These are phyloP conservation scores for Semaprochilodus insignis DNA, from an alignment of 2,797 vertebrate genomes.

Conservation along the genomic window DNA sequence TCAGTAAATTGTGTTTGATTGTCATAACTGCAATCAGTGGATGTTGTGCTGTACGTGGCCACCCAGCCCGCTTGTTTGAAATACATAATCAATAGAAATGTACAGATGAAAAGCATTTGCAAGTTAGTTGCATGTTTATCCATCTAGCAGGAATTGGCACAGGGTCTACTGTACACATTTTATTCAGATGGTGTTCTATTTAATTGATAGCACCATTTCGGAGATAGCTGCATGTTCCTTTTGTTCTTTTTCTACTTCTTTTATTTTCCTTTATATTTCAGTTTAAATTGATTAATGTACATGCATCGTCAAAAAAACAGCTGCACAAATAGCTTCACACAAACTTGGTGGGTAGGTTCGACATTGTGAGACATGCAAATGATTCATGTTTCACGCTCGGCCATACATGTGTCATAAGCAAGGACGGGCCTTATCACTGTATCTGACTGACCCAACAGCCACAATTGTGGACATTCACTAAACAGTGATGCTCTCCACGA, in stretches of 20 bases:
- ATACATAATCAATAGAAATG: slow-evolving; percentile 67
- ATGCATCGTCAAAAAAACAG: too few species aligned
- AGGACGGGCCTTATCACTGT: too few species aligned
- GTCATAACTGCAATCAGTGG: slow-evolving; percentile 73
- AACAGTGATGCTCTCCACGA: too few species aligned
- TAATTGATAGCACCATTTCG: slow-evolving; percentile 7
- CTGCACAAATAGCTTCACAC: too few species aligned
- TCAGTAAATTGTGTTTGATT: slow-evolving; percentile 68
- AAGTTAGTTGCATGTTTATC: slow-evolving; percentile 78
- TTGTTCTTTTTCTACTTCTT: background rate
- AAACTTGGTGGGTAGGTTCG: too few species aligned
- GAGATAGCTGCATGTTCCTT: background rate
- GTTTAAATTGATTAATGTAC: background rate
- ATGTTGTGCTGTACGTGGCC: slow-evolving; percentile 54
- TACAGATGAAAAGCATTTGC: slow-evolving; percentile 70
- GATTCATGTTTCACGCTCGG: too few species aligned
- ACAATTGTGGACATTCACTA: too few species aligned
- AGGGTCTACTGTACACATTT: slow-evolving; percentile 60
- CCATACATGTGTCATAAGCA: too few species aligned
- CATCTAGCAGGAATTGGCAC: slow-evolving; percentile 68
- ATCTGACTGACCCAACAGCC: too few species aligned
- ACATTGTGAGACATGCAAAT: too few species aligned
- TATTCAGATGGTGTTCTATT: slow-evolving; percentile 56
- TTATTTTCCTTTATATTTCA: background rate
- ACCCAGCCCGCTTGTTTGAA: slow-evolving; percentile 55